Conservation (phyloP, 2,113 vertebrate genomes). For the Piprites chloris region DNA sequence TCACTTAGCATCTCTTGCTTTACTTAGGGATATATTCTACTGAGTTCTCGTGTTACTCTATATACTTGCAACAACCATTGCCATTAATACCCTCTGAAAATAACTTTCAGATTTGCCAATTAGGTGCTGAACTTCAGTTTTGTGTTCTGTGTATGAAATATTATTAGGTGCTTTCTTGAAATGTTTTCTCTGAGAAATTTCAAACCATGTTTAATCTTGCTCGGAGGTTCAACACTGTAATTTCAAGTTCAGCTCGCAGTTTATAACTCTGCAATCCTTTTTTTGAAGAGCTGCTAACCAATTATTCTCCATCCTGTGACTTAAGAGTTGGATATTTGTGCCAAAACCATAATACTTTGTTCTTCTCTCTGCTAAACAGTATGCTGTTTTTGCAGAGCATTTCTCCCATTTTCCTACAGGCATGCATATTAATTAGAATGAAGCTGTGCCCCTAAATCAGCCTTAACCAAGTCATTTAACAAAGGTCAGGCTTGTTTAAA, state of each 20-base stretch:
- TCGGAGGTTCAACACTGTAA: conserved; percentile 1
- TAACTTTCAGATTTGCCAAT: not conserved
- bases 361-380: conserved; percentile 52
- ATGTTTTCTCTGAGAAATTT: not conserved
- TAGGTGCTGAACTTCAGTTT: not conserved
- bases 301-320: conserved; percentile 40
- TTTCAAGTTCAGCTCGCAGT: conserved; percentile 17
- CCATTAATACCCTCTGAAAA: not conserved
- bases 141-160: not conserved
- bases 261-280: conserved; percentile 6
- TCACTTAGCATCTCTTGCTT: not conserved
- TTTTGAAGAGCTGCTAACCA: conserved; percentile 57
- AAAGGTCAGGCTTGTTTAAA: conserved; percentile 24
- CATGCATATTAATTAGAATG: conserved; percentile 11
- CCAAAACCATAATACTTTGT: conserved; percentile 62
- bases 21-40: not conserved
- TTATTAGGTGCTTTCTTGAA: not conserved
- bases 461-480: conserved; percentile 28
- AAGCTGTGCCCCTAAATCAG: conserved; percentile 47
- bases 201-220: conserved; percentile 28
- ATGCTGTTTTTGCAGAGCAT: conserved; percentile 15
- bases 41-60: not conserved
- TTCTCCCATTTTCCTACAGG: conserved; percentile 49
- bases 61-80: not conserved
- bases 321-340: not conserved